A percentile compares a stretch with the other conserved stretches of the same genome.
Evolutionary conservation across 2,113 vertebrate genomes (phyloP).

Genomic region (Sapajus apella): DNA sequence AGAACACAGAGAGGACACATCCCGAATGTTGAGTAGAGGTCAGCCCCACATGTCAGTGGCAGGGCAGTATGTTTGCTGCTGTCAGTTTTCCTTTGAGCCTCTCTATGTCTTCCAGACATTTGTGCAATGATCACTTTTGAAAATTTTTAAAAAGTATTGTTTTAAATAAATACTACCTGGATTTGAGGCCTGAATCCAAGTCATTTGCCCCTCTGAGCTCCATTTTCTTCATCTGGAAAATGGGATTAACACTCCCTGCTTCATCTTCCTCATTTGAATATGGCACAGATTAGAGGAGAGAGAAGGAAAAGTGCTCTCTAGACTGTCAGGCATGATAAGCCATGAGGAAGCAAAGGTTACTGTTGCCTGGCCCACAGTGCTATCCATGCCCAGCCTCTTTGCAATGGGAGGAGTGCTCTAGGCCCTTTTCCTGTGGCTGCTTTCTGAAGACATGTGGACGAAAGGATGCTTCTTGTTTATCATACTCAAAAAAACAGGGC

Average conservation of each 20-base stretch:
- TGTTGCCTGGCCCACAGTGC: neutral
- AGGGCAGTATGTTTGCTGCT: neutral
- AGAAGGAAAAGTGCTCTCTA: neutral
- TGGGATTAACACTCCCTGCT: accelerated
- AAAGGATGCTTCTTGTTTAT: neutral
- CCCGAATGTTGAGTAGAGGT: neutral
- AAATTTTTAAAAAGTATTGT: neutral
- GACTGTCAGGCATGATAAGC: neutral
- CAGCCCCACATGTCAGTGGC: neutral
- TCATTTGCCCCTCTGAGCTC: neutral
- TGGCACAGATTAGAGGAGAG: neutral
- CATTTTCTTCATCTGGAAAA: neutral
- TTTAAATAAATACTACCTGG: neutral
- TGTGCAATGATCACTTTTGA: neutral
- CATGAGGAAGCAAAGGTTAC: neutral
- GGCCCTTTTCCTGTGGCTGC: neutral
- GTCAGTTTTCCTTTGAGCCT: neutral
- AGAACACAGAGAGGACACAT: neutral
- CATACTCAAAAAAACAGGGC: neutral
- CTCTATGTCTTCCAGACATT: neutral
- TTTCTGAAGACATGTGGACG: neutral
- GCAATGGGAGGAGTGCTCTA: neutral
- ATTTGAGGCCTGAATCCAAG: neutral
- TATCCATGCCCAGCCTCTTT: neutral
- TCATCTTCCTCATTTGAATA: neutral